Conservation (phyloP, 2,797 vertebrate genomes). For the Toxotes lorentzi region DNA sequence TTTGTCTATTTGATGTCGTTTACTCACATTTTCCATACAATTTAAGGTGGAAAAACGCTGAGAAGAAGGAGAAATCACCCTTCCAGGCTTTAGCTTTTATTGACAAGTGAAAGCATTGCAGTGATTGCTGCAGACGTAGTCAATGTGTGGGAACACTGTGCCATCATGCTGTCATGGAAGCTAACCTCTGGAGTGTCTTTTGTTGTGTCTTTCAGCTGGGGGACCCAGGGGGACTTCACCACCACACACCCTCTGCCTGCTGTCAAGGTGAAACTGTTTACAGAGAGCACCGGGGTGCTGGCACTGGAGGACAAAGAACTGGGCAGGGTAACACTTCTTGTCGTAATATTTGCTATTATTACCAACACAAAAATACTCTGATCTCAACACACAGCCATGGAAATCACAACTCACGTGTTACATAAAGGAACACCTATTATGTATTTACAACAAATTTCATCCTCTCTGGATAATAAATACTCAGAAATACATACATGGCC, state of each 20-base stretch:
- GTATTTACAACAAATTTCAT: background rate
- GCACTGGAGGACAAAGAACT: constrained; percentile 99
- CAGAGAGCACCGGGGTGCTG: constrained; percentile 97
- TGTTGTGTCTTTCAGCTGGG: constrained; percentile 91
- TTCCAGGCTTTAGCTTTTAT: background rate
- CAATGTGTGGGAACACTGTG: background rate
- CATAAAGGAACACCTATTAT: background rate
- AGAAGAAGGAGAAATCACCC: constrained; percentile 4
- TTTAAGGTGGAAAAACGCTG: background rate
- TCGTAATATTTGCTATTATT: constrained; percentile 19
- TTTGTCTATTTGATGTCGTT: constrained; percentile 2
- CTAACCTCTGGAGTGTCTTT: constrained; percentile 68
- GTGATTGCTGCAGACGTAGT: constrained; percentile 43
- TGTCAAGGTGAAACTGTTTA: constrained; percentile 99
- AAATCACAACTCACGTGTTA: background rate
- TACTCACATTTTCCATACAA: background rate
- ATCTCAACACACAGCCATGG: constrained; percentile 7
- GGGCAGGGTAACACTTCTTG: constrained; percentile 89
- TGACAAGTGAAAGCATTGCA: constrained; percentile 5
- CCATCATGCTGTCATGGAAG: constrained; percentile 60
- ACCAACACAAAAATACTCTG: background rate
- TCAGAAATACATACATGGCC: background rate
- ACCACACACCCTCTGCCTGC: constrained; percentile 97
- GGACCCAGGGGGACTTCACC: constrained; percentile 98
- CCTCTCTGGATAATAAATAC: background rate